phyloP scores from a whole-genome alignment of 1,140 invertebrate genomes.

The Atta colombica region DNA sequence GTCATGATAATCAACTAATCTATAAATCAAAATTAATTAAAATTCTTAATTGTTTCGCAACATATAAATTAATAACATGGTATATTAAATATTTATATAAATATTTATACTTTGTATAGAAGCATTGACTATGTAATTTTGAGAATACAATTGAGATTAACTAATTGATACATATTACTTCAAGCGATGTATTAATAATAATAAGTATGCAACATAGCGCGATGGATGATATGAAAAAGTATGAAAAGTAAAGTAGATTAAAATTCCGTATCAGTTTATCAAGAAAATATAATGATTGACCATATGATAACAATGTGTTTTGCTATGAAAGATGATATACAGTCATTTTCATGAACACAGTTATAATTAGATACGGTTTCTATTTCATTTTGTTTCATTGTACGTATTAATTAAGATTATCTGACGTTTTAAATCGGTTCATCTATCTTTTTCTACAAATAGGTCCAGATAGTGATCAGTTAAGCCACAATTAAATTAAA shows the following conservation, averaged over 20 bases:
- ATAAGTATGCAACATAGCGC: background rate
- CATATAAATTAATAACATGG: slow-evolving; percentile 1
- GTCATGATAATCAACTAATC: too few species aligned
- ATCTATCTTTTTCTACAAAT: background rate
- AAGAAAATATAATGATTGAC: slow-evolving; percentile 12
- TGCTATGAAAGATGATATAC: background rate
- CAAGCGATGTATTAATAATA: slow-evolving; percentile 38
- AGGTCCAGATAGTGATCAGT: background rate
- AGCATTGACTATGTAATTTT: slow-evolving; percentile 9
- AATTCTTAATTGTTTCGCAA: background rate
- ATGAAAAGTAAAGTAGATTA: slow-evolving; percentile 18
- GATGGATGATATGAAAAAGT: background rate
- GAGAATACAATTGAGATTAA: slow-evolving; percentile 18
- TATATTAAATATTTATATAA: slow-evolving; percentile 6
- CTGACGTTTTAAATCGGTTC: background rate
- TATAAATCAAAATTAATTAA: background rate
- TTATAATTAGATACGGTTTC: slow-evolving; percentile 25
- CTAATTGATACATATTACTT: slow-evolving; percentile 25
- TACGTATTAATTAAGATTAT: background rate
- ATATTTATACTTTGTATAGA: background rate
- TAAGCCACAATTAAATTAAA: background rate
- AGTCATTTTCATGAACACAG: background rate
- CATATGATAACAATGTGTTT: background rate
- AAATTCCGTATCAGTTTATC: background rate
- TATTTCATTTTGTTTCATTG: background rate